Evolutionary conservation across 2,888 invertebrate species (phyloP), one percentile per base, ranked within the genome.

Genomic region (Mimachlamys varia): DNA sequence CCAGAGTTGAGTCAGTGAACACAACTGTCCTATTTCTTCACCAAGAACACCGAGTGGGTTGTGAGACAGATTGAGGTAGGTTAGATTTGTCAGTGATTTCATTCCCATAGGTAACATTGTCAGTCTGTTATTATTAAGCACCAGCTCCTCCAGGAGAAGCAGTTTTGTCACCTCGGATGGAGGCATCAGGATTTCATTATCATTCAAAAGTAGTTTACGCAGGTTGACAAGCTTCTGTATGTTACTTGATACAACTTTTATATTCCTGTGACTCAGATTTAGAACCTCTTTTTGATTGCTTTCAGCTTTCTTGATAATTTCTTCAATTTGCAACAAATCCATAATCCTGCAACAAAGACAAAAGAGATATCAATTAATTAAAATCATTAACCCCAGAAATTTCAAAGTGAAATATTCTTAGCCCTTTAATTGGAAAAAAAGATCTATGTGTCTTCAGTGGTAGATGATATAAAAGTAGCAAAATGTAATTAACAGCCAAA

Each of bases 241-340:
- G 88, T 93, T 94, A 88, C 93, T 93, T 4, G 96, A 96, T 7
- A 96, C 90, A 55, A 96, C 95, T 7, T 95, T 94, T 88, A 96
- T 93, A 50, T 95, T 94, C n/a, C 96, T 93, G 90, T 96, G 96
- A 91, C 96, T 96, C 22, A 96, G 93, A 91, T 96, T 96, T 98
- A 93, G 91, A 13, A 94, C 92, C 88, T 93, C 91, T 38, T 92
- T 90, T 17, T 91, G 90, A n/a, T 91, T 92, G 44, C 90, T 90
- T 19, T 93, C 92, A 19, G 95, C 95, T 89, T 93, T 92, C 62
- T 93, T 93, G 62, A 95, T 90, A 89, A 95, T 92, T 37, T 94
- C 92, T 55, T 95, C 95, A 49, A 94, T 92, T 88, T 94, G 93
- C 89, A 94, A 90, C 88, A 95, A 90, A 91, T 95, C 95, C 95